Conservation (phyloP, 2,888 invertebrate species). For the Ecliptopera silaceata region DNA sequence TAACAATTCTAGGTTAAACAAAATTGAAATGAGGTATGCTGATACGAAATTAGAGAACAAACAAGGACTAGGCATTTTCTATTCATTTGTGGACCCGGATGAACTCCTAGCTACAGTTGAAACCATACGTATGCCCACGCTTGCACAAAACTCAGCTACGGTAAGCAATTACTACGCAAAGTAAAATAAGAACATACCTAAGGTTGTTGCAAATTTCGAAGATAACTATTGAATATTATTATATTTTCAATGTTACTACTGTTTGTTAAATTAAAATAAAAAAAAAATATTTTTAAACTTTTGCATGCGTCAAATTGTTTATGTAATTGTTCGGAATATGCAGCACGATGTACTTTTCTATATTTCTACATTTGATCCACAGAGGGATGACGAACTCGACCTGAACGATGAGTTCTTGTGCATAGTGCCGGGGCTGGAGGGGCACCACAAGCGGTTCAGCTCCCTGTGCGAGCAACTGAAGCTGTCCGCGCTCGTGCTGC, state of each 20-base stretch:
- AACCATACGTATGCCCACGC: slow-evolving; percentile 36
- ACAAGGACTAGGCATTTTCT: slow-evolving; percentile 45
- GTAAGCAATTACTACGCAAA: no score
- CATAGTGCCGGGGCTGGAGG: slow-evolving; percentile 59
- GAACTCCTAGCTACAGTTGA: slow-evolving; percentile 48
- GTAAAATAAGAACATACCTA: no score
- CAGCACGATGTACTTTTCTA: no score
- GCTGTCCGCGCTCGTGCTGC: slow-evolving; percentile 52
- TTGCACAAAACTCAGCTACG: slow-evolving; percentile 25
- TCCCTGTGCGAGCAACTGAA: slow-evolving; percentile 52
- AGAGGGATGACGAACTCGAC: slow-evolving; percentile 55
- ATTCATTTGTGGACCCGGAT: slow-evolving; percentile 46
- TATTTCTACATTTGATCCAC: slow-evolving; percentile 13
- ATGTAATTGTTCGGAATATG: no score
- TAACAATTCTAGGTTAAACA: slow-evolving; percentile 33
- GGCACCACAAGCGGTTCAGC: slow-evolving; percentile 47
- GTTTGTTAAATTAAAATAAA: no score
- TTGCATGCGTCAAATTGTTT: no score
- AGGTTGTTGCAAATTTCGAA: no score
- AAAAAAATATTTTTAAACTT: no score
- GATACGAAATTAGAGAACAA: slow-evolving; percentile 24
- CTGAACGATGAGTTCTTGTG: slow-evolving; percentile 43
- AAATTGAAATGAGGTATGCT: slow-evolving; percentile 35
- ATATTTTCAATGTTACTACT: no score
- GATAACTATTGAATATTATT: no score